A percentile compares a stretch with the other conserved stretches of the same genome.
These are phyloP conservation scores for Opisthograptis luteolata DNA, from an alignment of 2,888 invertebrate genomes.

Conservation along the genomic window DNA sequence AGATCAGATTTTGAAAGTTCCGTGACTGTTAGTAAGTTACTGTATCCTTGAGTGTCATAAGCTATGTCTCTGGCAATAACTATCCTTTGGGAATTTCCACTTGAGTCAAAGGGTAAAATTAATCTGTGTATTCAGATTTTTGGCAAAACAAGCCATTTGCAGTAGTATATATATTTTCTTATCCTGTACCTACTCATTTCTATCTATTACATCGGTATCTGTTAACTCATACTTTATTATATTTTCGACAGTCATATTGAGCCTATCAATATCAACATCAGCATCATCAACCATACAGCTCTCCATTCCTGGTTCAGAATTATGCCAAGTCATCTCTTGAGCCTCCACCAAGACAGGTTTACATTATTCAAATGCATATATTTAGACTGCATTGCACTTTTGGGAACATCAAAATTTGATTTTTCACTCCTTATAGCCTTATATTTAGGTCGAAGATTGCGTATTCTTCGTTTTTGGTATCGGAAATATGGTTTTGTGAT, in stretches of 20 bases:
- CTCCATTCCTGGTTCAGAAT: conserved; percentile 58
- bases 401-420: conserved; percentile 29
- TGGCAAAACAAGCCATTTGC: no score
- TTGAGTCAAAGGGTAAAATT: no score
- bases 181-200: not conserved
- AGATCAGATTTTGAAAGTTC: no score
- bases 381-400: conserved; percentile 52
- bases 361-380: conserved; percentile 79
- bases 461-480: conserved; percentile 14
- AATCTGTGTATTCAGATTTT: no score
- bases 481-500: conserved; percentile 36
- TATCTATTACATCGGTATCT: conserved; percentile 2
- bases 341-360: conserved; percentile 71
- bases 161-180: not conserved
- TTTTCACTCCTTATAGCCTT: conserved; percentile 7
- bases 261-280: conserved; percentile 41
- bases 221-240: conserved; percentile 9
- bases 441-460: conserved; percentile 41
- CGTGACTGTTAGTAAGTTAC: no score
- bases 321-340: conserved; percentile 78
- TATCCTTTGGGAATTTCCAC: no score
- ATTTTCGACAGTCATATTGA: conserved; percentile 25
- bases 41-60: no score
- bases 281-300: conserved; percentile 57
- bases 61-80: no score